These are phyloP conservation scores for Ellobius talpinus DNA, from an alignment of 2,113 vertebrate genomes.

Conservation along the genomic window DNA sequence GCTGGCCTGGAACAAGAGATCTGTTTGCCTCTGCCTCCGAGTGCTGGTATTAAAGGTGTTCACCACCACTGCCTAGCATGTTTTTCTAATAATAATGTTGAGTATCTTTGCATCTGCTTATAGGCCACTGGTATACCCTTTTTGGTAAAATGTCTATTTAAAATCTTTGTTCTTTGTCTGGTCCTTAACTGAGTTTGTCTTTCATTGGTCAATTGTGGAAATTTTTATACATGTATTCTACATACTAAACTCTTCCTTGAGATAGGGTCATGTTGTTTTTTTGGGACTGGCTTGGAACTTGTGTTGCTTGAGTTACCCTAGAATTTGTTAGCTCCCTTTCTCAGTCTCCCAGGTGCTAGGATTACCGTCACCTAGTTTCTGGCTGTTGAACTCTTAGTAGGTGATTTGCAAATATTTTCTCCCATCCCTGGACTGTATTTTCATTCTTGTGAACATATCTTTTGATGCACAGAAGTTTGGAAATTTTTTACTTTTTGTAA, in stretches of 20 bases:
- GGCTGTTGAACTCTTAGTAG: neutral
- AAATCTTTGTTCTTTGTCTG: neutral
- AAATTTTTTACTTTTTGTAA: neutral
- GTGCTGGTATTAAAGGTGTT: no score
- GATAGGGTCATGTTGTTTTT: neutral
- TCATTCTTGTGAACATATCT: neutral
- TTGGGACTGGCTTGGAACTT: neutral
- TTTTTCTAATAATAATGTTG: neutral
- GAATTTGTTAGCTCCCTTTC: neutral
- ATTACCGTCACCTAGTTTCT: neutral
- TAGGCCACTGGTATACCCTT: neutral
- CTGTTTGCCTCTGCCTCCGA: no score
- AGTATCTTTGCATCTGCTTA: neutral
- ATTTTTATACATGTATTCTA: constrained; percentile 13
- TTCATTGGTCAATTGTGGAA: constrained; percentile 17
- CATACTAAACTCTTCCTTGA: constrained; percentile 12
- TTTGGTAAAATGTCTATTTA: constrained; percentile 7
- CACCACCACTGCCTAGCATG: no score
- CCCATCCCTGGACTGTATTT: neutral
- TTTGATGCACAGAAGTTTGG: constrained; percentile 14
- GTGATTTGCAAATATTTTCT: neutral
- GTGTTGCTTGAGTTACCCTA: neutral
- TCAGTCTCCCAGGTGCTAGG: neutral
- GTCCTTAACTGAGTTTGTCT: neutral
- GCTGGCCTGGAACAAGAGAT: no score